phyloP scores from a whole-genome alignment of 2,888 invertebrate genomes.

The Aspidiotus rigidus region DNA sequence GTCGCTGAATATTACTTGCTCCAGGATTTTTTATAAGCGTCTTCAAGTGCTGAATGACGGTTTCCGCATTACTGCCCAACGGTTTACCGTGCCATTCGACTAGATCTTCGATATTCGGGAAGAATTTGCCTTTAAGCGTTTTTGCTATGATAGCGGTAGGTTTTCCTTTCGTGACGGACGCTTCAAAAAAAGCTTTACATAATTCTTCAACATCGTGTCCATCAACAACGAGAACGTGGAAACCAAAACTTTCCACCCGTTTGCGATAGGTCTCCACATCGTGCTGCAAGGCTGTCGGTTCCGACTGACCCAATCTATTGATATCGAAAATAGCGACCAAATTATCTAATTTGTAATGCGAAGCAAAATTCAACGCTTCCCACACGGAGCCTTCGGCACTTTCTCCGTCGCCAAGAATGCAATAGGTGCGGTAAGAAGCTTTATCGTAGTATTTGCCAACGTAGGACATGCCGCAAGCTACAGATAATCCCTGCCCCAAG shows the following conservation, averaged over 20 bases:
- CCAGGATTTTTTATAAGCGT: constrained; percentile 47
- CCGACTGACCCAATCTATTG: constrained; percentile 94
- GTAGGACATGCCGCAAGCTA: constrained; percentile 96
- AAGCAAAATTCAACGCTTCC: constrained; percentile 94
- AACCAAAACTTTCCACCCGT: constrained; percentile 81
- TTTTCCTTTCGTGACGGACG: constrained; percentile 60
- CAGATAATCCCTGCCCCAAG: constrained; percentile 90
- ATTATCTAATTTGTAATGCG: constrained; percentile 91
- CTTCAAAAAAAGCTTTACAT: constrained; percentile 77
- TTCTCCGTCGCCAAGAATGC: constrained; percentile 95
- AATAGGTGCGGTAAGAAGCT: constrained; percentile 85
- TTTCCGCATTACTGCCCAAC: constrained; percentile 69
- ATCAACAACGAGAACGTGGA: constrained; percentile 84
- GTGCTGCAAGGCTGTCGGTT: constrained; percentile 87
- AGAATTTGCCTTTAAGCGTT: constrained; percentile 88
- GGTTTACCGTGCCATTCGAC: constrained; percentile 99
- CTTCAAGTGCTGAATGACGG: constrained; percentile 47
- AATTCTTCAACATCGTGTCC: constrained; percentile 91
- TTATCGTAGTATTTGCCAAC: constrained; percentile 83
- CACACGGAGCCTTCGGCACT: constrained; percentile 96
- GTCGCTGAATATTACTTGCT: constrained; percentile 53
- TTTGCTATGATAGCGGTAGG: constrained; percentile 93
- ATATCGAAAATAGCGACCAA: constrained; percentile 93
- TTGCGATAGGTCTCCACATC: constrained; percentile 64
- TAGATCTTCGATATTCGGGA: constrained; percentile 80